Percentiles rank a stretch among this genome's conserved stretches.
Evolutionary conservation across 2,888 invertebrate species (phyloP).

Genomic region (Drosophila nr. perissopoda): DNA sequence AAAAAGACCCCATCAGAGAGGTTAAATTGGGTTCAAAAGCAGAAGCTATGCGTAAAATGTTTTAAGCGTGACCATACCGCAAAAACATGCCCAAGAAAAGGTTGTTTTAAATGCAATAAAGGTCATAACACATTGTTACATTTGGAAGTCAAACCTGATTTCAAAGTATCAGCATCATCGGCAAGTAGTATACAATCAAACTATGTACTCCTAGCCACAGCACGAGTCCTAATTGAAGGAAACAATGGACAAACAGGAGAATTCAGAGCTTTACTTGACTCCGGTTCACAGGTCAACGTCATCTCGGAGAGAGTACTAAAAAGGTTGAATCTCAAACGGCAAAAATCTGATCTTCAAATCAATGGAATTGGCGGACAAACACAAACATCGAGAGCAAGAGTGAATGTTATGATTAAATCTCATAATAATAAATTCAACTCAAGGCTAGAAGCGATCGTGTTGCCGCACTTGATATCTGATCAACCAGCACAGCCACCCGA

Average conservation of each 20-base stretch:
- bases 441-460: neutral
- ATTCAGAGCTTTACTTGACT: too few species aligned
- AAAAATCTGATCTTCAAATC: neutral
- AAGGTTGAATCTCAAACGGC: fast-evolving
- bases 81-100: neutral
- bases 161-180: too few species aligned
- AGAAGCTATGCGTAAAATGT: neutral
- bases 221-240: too few species aligned
- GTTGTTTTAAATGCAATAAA: neutral
- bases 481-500: too few species aligned
- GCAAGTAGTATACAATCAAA: too few species aligned
- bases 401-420: too few species aligned
- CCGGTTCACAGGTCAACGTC: too few species aligned
- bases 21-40: neutral
- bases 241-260: too few species aligned
- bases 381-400: neutral
- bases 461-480: neutral
- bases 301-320: too few species aligned
- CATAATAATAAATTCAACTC: neutral
- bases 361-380: neutral
- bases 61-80: neutral
- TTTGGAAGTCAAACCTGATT: too few species aligned
- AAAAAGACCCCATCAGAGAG: neutral
- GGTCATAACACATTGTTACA: too few species aligned
- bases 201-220: too few species aligned